Evolutionary conservation across 2,113 vertebrate genomes (phyloP).

Genomic region (Plecturocebus donacophilus): DNA sequence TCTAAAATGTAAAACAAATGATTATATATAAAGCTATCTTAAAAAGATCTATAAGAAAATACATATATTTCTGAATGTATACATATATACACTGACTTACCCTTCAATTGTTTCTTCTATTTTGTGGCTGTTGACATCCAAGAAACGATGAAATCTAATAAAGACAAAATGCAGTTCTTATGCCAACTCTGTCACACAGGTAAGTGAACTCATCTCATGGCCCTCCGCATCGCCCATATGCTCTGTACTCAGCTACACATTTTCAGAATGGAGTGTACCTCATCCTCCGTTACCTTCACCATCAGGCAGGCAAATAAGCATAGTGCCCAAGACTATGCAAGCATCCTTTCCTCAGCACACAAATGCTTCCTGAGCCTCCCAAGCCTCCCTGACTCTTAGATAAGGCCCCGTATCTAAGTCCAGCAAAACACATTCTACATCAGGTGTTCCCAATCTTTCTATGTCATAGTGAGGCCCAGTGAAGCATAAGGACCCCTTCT

Average conservation of each 20-base stretch:
- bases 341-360: not conserved
- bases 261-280: not conserved
- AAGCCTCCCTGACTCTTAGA: too few species aligned
- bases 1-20: conserved; percentile 81
- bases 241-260: not conserved
- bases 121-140: conserved; percentile 95
- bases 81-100: conserved; percentile 82
- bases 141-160: conserved; percentile 93
- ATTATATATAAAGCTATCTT: not conserved
- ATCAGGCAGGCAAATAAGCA: not conserved
- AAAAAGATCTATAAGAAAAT: conserved; percentile 32
- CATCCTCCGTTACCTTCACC: not conserved
- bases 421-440: not conserved
- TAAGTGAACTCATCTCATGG: not conserved
- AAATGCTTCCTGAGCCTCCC: not conserved
- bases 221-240: not conserved
- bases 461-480: not conserved
- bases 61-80: not conserved
- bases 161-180: conserved; percentile 57
- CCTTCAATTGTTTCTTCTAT: conserved; percentile 92
- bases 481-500: not conserved
- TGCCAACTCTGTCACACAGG: not conserved
- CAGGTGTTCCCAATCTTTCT: not conserved
- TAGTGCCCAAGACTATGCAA: not conserved
- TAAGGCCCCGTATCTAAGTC: not conserved